These are phyloP conservation scores for Apotomis turbidana DNA, from an alignment of 2,888 invertebrate genomes.

Conservation along the genomic window DNA sequence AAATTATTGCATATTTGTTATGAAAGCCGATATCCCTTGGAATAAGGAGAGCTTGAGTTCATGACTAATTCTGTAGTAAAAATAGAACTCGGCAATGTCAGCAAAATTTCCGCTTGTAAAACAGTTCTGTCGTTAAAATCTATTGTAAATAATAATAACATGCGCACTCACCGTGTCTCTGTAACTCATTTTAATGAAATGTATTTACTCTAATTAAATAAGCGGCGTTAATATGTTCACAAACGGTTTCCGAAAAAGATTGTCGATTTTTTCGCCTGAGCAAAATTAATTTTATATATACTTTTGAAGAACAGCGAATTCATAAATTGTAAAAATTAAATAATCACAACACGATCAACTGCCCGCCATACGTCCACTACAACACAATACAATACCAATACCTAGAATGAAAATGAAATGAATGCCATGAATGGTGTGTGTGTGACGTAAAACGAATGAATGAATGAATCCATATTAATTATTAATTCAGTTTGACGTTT, in stretches of 20 bases:
- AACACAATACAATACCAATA: constrained; percentile 1
- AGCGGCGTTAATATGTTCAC: constrained; percentile 4
- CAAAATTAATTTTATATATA: background rate
- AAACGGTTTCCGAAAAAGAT: background rate
- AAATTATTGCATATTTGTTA: constrained; percentile 42
- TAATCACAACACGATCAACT: constrained; percentile 17
- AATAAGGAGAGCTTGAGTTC: constrained; percentile 64
- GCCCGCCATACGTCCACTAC: constrained; percentile 16
- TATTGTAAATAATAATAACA: constrained; percentile 41
- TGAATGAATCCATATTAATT: constrained; percentile 2
- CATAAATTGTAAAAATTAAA: constrained; percentile 7
- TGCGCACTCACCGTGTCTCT: constrained; percentile 68
- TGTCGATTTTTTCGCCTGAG: background rate
- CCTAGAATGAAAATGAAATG: constrained; percentile 15
- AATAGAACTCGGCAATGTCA: constrained; percentile 61
- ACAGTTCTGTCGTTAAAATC: constrained; percentile 2
- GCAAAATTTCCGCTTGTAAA: constrained; percentile 52
- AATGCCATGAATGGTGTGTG: background rate
- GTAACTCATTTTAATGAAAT: constrained; percentile 66
- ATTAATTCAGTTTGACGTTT: background rate
- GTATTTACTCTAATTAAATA: constrained; percentile 6
- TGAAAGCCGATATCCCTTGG: constrained; percentile 62
- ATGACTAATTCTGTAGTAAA: constrained; percentile 62
- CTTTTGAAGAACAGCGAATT: constrained; percentile 10
- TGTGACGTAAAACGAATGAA: constrained; percentile 30